phyloP scores from a whole-genome alignment of 53 echinoderm and acorn worm genomes.

The Patiria pectinifera region DNA sequence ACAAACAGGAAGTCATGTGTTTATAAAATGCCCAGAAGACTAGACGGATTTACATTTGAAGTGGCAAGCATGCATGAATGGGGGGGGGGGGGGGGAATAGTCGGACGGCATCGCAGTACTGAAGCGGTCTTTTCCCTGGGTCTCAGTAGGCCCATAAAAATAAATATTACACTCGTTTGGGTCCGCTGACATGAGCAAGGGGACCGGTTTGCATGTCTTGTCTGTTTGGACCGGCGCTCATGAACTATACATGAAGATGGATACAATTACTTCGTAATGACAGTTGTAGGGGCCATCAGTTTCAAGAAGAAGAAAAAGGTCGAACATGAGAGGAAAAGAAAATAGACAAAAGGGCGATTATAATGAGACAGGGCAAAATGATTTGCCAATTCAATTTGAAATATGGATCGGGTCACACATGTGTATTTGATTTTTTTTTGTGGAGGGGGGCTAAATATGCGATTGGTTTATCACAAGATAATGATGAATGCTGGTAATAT shows the following conservation, averaged over 20 bases:
- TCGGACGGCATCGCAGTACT: too few relatives aligned
- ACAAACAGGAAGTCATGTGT: not conserved
- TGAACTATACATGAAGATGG: slow-evolving; percentile 9
- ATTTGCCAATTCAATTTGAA: not conserved
- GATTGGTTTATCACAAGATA: not conserved
- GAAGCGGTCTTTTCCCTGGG: too few relatives aligned
- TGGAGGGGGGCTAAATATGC: not conserved
- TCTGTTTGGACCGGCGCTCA: not conserved
- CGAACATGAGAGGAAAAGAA: not conserved
- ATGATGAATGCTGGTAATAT: not conserved
- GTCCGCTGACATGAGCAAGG: not conserved
- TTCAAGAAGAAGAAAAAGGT: not conserved
- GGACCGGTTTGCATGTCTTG: slow-evolving; percentile 21
- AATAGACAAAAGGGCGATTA: not conserved
- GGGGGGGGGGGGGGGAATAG: not conserved
- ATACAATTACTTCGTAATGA: not conserved
- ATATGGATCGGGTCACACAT: too few relatives aligned
- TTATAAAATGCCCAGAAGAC: not conserved
- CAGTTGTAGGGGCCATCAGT: not conserved
- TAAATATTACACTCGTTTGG: slow-evolving; percentile 10
- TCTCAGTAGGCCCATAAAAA: slow-evolving; percentile 30
- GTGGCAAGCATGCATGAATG: not conserved
- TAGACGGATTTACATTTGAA: not conserved
- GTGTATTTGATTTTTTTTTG: not conserved
- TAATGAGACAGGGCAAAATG: not conserved